Conservation (phyloP, 2,888 invertebrate genomes). For the Zygogramma bicolorata region DNA sequence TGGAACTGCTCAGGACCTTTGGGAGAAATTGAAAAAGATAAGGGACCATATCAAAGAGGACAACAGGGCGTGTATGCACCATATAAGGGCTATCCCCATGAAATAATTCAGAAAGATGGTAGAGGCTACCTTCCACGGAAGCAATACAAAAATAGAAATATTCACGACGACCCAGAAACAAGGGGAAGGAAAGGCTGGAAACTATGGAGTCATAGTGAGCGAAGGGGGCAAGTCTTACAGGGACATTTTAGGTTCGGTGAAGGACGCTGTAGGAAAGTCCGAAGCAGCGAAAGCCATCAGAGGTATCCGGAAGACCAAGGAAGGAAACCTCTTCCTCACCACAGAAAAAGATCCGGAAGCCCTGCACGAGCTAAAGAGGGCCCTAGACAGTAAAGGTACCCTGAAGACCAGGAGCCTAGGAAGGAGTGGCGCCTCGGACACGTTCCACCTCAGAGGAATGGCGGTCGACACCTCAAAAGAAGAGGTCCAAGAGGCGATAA, state of each 20-base stretch:
- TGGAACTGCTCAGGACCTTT: background rate
- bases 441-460: background rate
- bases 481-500: background rate
- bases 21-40: background rate
- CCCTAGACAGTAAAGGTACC: background rate
- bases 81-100: background rate
- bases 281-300: background rate
- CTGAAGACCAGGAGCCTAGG: background rate
- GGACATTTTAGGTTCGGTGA: background rate
- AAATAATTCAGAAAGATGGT: background rate
- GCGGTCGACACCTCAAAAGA: background rate
- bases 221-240: background rate
- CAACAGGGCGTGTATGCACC: background rate
- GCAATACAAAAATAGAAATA: background rate
- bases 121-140: background rate
- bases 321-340: background rate
- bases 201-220: background rate
- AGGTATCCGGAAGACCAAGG: slow-evolving; percentile 1
- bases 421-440: background rate
- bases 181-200: background rate
- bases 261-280: background rate
- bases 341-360: background rate
- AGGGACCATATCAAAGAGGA: background rate
- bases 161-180: background rate
- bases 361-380: background rate